Evolutionary conservation across 1,140 invertebrate species (phyloP), one percentile per base, ranked within the genome.

Genomic region (Bombus picipes): DNA sequence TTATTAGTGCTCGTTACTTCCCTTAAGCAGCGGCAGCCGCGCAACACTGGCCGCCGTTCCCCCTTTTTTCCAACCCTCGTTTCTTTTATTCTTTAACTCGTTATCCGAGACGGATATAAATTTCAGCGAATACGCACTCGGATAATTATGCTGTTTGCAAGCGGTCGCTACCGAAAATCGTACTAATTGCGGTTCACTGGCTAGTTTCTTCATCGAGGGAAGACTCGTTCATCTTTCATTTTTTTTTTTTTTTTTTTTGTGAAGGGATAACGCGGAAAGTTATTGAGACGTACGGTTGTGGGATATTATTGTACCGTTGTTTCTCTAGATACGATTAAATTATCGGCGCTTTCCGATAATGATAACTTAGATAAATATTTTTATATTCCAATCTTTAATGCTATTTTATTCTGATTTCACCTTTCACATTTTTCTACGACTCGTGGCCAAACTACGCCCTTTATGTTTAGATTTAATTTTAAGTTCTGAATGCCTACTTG

Each of bases 1-100:
- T 84, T 83, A 83, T 78, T 83, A 85, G 83, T 65, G 83, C 77
- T 80, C 53, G 82, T 83, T 83, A 70, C 82, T 70, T 57, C 59
- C 65, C 65, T 78, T 70, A 59, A 77, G 47, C 76, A 39, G 39
- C 57, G 53, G 77, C 39, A 34, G 22, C 66, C 43, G 65, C n/a
- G 28, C 68, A 75, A 75, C 66, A 13, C n/a, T 4, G 13, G n/a
- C 10, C n/a, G n/a, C 59, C 39, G 66, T 3, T 71, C 53, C 39
- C 73, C 12, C 74, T 84, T 84, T 78, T 39, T 72, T 53, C n/a
- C 34, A 28, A 25, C 59, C 43, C 62, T 53, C 22, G 15, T 53
- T 22, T 62, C 68, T 72, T 80, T 80, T 65, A 80, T 85, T 73
- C 66, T 72, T 72, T 80, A 72, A 84, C 79, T 80, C 77, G 83